Evolutionary conservation across 2,888 invertebrate genomes (phyloP).

Genomic region (Orthosia incerta): DNA sequence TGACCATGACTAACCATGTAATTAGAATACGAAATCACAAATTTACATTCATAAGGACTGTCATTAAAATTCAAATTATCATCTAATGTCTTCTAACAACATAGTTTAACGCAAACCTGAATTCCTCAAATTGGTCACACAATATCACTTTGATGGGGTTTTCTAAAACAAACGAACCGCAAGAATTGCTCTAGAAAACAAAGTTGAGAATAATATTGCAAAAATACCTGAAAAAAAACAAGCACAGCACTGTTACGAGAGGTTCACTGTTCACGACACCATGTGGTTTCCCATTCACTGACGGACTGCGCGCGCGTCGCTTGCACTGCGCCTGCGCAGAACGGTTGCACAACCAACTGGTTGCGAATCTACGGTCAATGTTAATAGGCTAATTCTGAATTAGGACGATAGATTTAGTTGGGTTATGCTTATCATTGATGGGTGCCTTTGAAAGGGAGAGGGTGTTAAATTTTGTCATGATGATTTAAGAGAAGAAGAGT

Average conservation of each 20-base stretch:
- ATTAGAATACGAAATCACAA: constrained; percentile 10
- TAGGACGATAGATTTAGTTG: constrained; percentile 48
- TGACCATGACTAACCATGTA: constrained; percentile 9
- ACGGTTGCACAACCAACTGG: constrained; percentile 62
- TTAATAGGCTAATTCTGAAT: constrained; percentile 72
- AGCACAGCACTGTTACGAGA: constrained; percentile 60
- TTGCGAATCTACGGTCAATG: constrained; percentile 75
- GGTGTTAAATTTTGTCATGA: background rate
- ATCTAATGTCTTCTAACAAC: constrained; percentile 20
- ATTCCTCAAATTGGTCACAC: constrained; percentile 14
- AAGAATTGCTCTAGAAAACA: constrained; percentile 26
- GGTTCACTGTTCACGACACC: constrained; percentile 65
- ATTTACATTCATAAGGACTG: background rate
- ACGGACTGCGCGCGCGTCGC: constrained; percentile 65
- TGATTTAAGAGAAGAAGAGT: background rate
- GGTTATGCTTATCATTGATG: background rate
- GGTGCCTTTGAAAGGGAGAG: background rate
- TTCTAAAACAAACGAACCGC: constrained; percentile 22
- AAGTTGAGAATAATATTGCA: constrained; percentile 47
- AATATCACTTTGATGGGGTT: constrained; percentile 29
- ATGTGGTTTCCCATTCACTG: constrained; percentile 63
- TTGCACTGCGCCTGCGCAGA: constrained; percentile 54
- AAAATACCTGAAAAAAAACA: constrained; percentile 54
- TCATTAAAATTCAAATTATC: constrained; percentile 19
- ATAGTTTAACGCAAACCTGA: constrained; percentile 38